A percentile compares a stretch with the other conserved stretches of the same genome.
These are phyloP conservation scores for Lampris megalopsis DNA, from an alignment of 2,113 vertebrate species.

Conservation along the genomic window DNA sequence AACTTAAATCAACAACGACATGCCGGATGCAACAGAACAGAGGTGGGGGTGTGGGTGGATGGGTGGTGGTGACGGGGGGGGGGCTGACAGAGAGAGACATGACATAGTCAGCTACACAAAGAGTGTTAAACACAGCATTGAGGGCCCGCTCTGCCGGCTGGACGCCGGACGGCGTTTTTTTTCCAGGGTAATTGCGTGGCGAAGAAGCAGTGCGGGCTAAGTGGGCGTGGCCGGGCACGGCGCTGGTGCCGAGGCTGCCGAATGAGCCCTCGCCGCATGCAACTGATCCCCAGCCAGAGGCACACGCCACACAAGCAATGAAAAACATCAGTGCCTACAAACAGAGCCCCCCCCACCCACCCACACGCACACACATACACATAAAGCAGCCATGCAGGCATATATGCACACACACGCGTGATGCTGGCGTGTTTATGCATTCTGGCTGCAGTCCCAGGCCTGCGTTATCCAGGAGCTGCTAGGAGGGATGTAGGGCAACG, in stretches of 20 bases:
- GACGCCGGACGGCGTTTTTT: slow-evolving; percentile 11
- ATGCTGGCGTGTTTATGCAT: slow-evolving; percentile 7
- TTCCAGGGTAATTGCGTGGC: slow-evolving; percentile 20
- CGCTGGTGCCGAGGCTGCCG: neutral
- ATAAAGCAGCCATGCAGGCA: neutral
- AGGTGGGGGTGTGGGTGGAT: neutral
- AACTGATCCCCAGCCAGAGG: neutral
- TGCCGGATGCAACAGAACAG: neutral
- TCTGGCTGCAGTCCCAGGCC: neutral
- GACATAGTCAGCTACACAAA: slow-evolving; percentile 19
- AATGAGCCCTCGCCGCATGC: neutral
- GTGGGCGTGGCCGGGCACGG: neutral
- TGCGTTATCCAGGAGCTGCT: slow-evolving; percentile 21
- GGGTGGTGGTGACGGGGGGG: neutral
- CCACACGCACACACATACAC: neutral
- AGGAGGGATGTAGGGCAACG: slow-evolving; percentile 29
- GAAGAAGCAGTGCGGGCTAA: slow-evolving; percentile 14
- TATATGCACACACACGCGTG: neutral
- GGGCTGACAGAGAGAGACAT: neutral
- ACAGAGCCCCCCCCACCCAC: neutral
- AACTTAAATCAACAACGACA: slow-evolving; percentile 51
- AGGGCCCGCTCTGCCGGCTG: slow-evolving; percentile 27
- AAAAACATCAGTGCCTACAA: neutral
- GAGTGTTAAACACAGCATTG: slow-evolving; percentile 20
- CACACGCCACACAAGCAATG: neutral